Base-by-base conservation (phyloP, 2,113 vertebrate genomes). In the Nerophis lumbriciformis region DNA sequence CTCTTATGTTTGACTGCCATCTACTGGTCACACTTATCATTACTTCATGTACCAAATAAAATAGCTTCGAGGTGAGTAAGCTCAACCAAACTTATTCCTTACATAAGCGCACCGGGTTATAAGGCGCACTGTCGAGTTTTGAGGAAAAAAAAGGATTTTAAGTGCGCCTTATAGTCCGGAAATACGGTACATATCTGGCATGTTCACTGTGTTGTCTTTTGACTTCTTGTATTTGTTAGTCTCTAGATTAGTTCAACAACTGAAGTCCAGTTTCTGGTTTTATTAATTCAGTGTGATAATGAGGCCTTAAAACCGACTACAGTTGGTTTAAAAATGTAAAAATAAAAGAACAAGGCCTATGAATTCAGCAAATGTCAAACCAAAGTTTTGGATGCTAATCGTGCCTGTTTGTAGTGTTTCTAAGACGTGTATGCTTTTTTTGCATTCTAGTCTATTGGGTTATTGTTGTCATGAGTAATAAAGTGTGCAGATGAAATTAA, bases 271-370 rank as follows among this genome's bases (percentile, higher is more conserved):
- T 42, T 10, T 42, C 39, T 42, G 39, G 7, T 6, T 48, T n/a
- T 13, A n/a, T 48, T 48, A 15, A 48, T 69, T 63, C 59, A 28
- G 69, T 65, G 65, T 42, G 10, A 71, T 44, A 54, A 63, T 59
- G 72, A 67, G 71, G 70, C 76, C 69, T 73, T 80, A 71, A 57
- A 62, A 68, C 53, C 4, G 8, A 65, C 62, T n/a, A 10, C 4
- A 53, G 59, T 6, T 66, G 6, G 0, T 57, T 19, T 37, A n/a
- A 51, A 2, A 15, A 61, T 21, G 8, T 2, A 15, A 7, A 39
- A 15, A 53, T 1, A 13, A 7, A 36, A 58, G 69, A 57, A 44
- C 66, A 69, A 39, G 4, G 39, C 15, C 44, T 59, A 67, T 66
- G 50, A 81, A 72, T 39, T 56, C 36, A 56, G 54, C 44, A 13